Percentiles rank a stretch among this genome's conserved stretches.
phyloP scores from a whole-genome alignment of 1,140 invertebrate species.

The Drosophila micromelanica region DNA sequence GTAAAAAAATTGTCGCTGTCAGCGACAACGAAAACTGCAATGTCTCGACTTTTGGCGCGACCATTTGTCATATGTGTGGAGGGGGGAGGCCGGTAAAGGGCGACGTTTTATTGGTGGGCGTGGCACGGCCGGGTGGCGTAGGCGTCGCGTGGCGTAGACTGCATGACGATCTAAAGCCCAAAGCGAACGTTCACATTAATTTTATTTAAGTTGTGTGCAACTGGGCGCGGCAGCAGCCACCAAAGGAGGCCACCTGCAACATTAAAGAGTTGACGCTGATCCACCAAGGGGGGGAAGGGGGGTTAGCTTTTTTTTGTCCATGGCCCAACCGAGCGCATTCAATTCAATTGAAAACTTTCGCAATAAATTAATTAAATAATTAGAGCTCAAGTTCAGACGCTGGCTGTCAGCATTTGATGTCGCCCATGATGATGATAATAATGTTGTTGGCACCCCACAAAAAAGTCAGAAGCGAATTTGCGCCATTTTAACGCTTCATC shows the following conservation, averaged over 20 bases:
- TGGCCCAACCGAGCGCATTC: slow-evolving; percentile 30
- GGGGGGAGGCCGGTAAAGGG: background rate
- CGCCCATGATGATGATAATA: slow-evolving; percentile 44
- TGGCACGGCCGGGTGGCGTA: slow-evolving; percentile 35
- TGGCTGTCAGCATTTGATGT: slow-evolving; percentile 51
- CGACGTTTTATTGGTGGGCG: slow-evolving; percentile 28
- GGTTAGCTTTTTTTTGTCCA: slow-evolving; percentile 1
- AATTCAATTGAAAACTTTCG: slow-evolving; percentile 74
- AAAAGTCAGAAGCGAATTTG: slow-evolving; percentile 32
- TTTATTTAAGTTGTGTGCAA: slow-evolving; percentile 72
- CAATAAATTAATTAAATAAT: slow-evolving; percentile 82
- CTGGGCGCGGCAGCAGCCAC: slow-evolving; percentile 64
- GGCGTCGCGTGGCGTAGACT: slow-evolving; percentile 81
- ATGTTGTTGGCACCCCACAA: slow-evolving; percentile 26
- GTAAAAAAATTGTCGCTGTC: slow-evolving; percentile 77
- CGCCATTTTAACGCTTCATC: slow-evolving; percentile 75
- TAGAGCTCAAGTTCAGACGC: slow-evolving; percentile 72
- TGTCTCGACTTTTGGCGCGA: slow-evolving; percentile 52
- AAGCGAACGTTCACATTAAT: slow-evolving; percentile 51
- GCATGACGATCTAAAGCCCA: slow-evolving; percentile 65
- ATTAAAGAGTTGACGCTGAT: slow-evolving; percentile 31
- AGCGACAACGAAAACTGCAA: slow-evolving; percentile 67
- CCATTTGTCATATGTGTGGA: slow-evolving; percentile 43
- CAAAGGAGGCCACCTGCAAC: slow-evolving; percentile 70
- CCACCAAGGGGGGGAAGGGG: background rate